These are phyloP conservation scores for Cyanoramphus novaezelandiae DNA, from an alignment of 2,113 vertebrate genomes.

Conservation along the genomic window DNA sequence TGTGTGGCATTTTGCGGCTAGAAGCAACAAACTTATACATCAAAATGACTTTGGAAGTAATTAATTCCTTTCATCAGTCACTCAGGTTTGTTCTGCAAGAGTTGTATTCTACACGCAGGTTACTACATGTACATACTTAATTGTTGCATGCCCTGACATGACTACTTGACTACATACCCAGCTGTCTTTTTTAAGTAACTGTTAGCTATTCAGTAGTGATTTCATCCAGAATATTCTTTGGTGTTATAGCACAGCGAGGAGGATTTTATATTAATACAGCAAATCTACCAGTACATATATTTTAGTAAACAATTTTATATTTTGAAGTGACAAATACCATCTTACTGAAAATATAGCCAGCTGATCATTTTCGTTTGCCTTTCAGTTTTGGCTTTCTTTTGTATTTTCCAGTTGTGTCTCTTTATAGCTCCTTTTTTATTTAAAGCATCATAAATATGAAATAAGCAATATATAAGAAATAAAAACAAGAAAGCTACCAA, in stretches of 20 bases:
- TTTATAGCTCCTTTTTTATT: not conserved
- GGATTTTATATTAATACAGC: not conserved
- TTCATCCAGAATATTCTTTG: not conserved
- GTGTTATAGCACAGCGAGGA: not conserved
- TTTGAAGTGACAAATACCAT: not conserved
- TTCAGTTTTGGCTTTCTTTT: not conserved
- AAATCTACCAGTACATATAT: not conserved
- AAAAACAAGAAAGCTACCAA: not conserved
- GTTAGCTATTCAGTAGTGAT: not conserved
- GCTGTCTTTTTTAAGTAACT: not conserved
- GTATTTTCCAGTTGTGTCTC: not conserved
- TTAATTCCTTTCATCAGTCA: slow-evolving; percentile 3
- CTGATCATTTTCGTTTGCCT: not conserved
- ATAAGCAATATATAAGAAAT: not conserved
- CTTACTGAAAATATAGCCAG: not conserved
- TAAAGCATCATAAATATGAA: not conserved
- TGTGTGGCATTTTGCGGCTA: not conserved
- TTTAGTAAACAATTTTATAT: not conserved
- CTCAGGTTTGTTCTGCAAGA: not conserved
- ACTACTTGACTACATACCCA: not conserved
- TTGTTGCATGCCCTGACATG: not conserved
- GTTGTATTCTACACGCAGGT: not conserved
- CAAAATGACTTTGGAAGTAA: not conserved
- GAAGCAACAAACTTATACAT: not conserved
- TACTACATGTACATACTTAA: not conserved